Evolutionary conservation across 2,888 invertebrate genomes (phyloP), one percentile per base, ranked within the genome.

Genomic region (Drosophila prolongata): DNA sequence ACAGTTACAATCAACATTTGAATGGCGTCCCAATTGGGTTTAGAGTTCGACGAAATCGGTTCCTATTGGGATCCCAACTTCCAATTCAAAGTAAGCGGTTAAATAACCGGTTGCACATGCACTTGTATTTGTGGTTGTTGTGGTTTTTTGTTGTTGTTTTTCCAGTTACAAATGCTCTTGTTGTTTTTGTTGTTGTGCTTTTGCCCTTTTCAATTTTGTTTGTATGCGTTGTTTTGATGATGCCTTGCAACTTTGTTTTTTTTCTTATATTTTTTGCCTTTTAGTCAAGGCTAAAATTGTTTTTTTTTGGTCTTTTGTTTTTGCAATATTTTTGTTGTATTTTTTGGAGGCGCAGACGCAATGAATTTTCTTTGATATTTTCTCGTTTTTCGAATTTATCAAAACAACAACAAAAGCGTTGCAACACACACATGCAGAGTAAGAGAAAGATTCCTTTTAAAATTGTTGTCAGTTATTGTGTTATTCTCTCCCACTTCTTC

Each of bases 311-410:
- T 8, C 13, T 30, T 19, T 69, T 53, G 49, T 43, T 69, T 66
- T 67, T 79, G 70, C 65, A 70, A 69, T 72, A 6, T 34, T 11
- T 9, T 46, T 46, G 14, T 40, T 40, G 14, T 58, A 68, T 71
- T 73, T 73, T 71, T 68, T 75, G 49, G 43, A 79, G 71, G 65
- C 80, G 80, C 87, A 88, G 87, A 80, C 84, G 87, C 89, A 73
- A 80, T 80, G 66, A 83, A 69, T 88, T 75, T 74, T 44, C 74
- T 34, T 74, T 54, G 56, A 86, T 38, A 81, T 81, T 85, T 72
- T 50, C 54, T 54, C 30, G n/a, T n/a, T 30, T 44, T 69, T 47
- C 19, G 37, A 27, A 37, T 38, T 44, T 71, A 70, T 61, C 44
- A 58, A 66, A 53, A 69, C 52, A 47, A 50, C 38, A 61, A 62